Evolutionary conservation across 1,140 invertebrate genomes (phyloP), one percentile per base, ranked within the genome.

Genomic region (Zaprionus kolodkinae): DNA sequence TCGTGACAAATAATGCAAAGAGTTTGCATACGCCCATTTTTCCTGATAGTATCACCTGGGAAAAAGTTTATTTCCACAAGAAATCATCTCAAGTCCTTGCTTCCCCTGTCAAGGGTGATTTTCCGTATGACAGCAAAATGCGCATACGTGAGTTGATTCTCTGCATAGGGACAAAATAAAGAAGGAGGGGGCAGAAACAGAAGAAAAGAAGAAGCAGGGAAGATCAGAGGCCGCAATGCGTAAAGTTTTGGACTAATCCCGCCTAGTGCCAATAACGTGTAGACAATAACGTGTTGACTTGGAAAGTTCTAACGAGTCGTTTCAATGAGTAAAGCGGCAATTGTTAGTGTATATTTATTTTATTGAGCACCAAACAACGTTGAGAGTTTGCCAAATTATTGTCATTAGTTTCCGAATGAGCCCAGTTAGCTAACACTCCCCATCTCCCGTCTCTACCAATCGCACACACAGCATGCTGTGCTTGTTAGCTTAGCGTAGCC

Each of bases 321-420:
- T 83, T 70, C 77, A 79, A 70, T 69, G 84, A 79, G 79, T 75
- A 74, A 87, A 87, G 84, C 83, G 79, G 73, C 84, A 78, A 83
- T 77, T 75, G 68, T 76, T 60, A 67, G 54, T 81, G 85, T 88
- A 81, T 84, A 88, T 88, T 88, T 88, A 88, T 88, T 88, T 88
- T 89, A 87, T 87, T 87, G 84, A 72, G 50, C 73, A 72, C 59
- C 70, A 85, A 85, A 80, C 70, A 72, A 60, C 63, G 75, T 43
- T 73, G 68, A 88, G 80, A 87, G 80, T 87, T 86, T 76, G 71
- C 85, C 84, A 88, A 88, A 88, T 88, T 88, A 88, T 88, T 89
- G 81, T 85, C 84, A 88, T 88, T 88, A 87, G 76, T 82, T 88
- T 50, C 55, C 68, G 78, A 81, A 84, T 74, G 73, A 67, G 73